phyloP scores from a whole-genome alignment of 2,113 vertebrate species.

The Acrocephalus kingi region DNA sequence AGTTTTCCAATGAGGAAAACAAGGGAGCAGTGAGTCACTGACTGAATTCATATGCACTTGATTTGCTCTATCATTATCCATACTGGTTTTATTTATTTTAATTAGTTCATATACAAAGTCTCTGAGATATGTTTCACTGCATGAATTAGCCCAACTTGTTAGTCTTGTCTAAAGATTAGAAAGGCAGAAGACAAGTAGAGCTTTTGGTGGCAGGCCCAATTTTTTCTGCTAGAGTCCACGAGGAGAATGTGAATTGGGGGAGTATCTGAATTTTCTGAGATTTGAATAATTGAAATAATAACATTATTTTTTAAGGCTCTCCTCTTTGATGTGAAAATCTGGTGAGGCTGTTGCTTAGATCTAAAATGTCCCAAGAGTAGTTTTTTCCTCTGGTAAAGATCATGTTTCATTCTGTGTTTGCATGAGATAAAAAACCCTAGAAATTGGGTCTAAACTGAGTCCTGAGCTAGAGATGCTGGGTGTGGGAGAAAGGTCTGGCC shows the following conservation, averaged over 20 bases:
- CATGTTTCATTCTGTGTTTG: not conserved
- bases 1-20: slow-evolving; percentile 52
- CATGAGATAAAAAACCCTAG: not conserved
- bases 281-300: not conserved
- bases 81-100: slow-evolving; percentile 43
- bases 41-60: slow-evolving; percentile 20
- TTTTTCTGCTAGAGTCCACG: not conserved
- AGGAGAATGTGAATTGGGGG: not conserved
- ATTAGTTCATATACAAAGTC: slow-evolving; percentile 10
- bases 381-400: not conserved
- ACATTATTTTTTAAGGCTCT: not conserved
- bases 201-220: not conserved
- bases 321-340: not conserved
- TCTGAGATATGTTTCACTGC: slow-evolving; percentile 20
- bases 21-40: slow-evolving; percentile 51
- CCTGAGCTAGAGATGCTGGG: not conserved
- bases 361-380: not conserved
- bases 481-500: not conserved
- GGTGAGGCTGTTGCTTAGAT: not conserved
- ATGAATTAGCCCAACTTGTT: slow-evolving; percentile 8
- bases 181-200: not conserved
- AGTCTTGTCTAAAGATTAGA: not conserved
- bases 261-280: not conserved
- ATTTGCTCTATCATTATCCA: slow-evolving; percentile 45
- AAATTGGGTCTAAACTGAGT: not conserved